phyloP scores from a whole-genome alignment of 1,140 invertebrate species.

The Drosophila grimshawi region DNA sequence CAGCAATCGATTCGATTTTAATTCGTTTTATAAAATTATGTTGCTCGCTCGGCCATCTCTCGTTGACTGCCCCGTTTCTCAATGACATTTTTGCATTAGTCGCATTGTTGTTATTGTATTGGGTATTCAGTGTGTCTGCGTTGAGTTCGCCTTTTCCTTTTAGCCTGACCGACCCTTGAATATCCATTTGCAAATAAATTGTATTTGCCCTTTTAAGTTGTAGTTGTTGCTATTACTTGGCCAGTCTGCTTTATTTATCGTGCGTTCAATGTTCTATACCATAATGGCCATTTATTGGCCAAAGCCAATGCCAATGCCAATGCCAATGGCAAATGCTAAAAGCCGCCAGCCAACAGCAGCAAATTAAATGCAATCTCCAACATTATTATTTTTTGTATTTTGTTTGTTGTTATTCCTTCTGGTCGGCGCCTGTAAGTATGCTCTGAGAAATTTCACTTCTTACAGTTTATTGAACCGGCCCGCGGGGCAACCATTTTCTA shows the following conservation, averaged over 20 bases:
- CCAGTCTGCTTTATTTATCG: slow-evolving; percentile 64
- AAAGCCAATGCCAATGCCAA: slow-evolving; percentile 12
- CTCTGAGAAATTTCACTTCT: slow-evolving; percentile 39
- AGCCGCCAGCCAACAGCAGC: slow-evolving; percentile 24
- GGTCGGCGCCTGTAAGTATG: slow-evolving; percentile 61
- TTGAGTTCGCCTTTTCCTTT: slow-evolving; percentile 34
- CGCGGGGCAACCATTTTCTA: slow-evolving; percentile 30
- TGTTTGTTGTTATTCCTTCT: slow-evolving; percentile 2
- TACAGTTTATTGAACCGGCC: slow-evolving; percentile 73
- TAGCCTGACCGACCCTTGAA: slow-evolving; percentile 75
- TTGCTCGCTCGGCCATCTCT: slow-evolving; percentile 11
- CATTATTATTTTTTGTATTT: slow-evolving; percentile 24
- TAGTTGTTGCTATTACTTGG: slow-evolving; percentile 3
- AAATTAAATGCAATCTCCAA: slow-evolving; percentile 68
- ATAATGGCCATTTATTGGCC: slow-evolving; percentile 76
- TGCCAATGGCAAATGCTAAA: slow-evolving; percentile 24
- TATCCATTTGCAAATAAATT: slow-evolving; percentile 83
- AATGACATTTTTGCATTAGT: slow-evolving; percentile 59
- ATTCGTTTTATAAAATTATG: slow-evolving; percentile 48
- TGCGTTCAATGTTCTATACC: slow-evolving; percentile 69
- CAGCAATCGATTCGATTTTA: slow-evolving; percentile 48
- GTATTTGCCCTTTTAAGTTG: slow-evolving; percentile 62
- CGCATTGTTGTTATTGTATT: slow-evolving; percentile 12
- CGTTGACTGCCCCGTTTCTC: slow-evolving; percentile 17
- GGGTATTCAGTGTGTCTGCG: slow-evolving; percentile 22